Base-by-base conservation (phyloP, 2,797 vertebrate species). In the Leptodactylus fallax region DNA sequence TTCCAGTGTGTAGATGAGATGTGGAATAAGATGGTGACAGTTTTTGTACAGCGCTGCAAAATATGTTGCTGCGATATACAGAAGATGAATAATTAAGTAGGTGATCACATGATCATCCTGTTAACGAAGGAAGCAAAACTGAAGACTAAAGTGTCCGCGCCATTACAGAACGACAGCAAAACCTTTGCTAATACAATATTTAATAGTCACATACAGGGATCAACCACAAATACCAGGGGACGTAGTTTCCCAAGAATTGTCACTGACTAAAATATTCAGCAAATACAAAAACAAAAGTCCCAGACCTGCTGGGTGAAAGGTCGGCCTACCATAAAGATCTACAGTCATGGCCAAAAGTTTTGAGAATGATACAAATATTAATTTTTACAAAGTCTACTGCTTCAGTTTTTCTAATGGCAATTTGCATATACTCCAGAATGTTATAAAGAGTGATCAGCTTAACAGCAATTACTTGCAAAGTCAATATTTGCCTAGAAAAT, bases 141-240 rank as follows among this genome's bases (percentile, higher is more conserved):
- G 19, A 17, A 23, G 10, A 65, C 21, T 6, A 9, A 63, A 14
- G 1, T 9, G 16, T 27, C 7, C 5, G 6, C 16, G 8, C 9
- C 11, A 16, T 19, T 25, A 16, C 7, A 16, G 7, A 23, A 36
- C 14, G 27, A 36, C 60, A 81, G n/a, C 16, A 82, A 49, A 51
- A 72, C 13, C 21, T 51, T 47, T 36, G 49, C 27, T 25, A 55
- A 16, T 53, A 69, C 47, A 72, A 72, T 53, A 72, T 67, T 27
- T 53, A 17, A 6, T 45, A 60, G 55, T 36, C 36, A 14, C 3
- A 17, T 7, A 47, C 14, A 72, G 36, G 0, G 27, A 19, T 45
- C 60, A 1, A 81, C 80, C 80, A 63, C 58, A 67, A 67, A 49
- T 58, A 79, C 23, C 81, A 69, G n/a, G 63, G 81, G 63, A 69